Evolutionary conservation across 1,140 invertebrate genomes (phyloP).

Genomic region (Papilio polyxenes): DNA sequence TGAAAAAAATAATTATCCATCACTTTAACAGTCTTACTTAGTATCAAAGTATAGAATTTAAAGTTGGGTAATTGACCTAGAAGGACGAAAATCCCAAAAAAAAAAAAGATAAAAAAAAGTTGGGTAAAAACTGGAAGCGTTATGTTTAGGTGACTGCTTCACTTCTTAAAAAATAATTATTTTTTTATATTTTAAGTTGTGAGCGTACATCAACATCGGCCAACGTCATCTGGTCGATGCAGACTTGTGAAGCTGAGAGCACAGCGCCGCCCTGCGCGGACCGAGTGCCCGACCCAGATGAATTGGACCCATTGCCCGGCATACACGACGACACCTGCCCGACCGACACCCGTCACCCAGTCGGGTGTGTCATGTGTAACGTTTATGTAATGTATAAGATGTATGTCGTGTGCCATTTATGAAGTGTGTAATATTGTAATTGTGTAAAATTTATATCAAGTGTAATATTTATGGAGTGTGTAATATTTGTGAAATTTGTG

Average conservation of each 20-base stretch:
- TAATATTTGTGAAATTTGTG: neutral
- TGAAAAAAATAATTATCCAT: no score
- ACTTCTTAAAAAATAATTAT: no score
- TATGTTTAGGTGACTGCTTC: neutral
- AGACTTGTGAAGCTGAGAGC: slow-evolving; percentile 82
- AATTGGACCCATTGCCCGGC: slow-evolving; percentile 83
- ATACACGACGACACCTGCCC: slow-evolving; percentile 64
- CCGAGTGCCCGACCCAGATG: slow-evolving; percentile 71
- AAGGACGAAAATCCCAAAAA: no score
- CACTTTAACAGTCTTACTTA: no score
- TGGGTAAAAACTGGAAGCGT: neutral
- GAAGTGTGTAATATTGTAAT: neutral
- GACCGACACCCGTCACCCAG: neutral
- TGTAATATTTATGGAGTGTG: neutral
- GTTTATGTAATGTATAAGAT: neutral
- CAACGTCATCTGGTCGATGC: slow-evolving; percentile 85
- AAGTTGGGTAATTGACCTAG: no score
- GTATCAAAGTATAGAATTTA: no score
- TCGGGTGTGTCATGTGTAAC: neutral
- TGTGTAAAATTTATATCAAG: neutral
- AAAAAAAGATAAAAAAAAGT: no score
- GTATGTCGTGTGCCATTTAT: neutral
- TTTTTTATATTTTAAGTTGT: neutral
- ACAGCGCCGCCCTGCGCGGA: slow-evolving; percentile 50
- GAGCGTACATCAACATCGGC: slow-evolving; percentile 85